Base-by-base conservation (phyloP, 2,797 vertebrate genomes). In the Cryptoblepharus egeriae region DNA sequence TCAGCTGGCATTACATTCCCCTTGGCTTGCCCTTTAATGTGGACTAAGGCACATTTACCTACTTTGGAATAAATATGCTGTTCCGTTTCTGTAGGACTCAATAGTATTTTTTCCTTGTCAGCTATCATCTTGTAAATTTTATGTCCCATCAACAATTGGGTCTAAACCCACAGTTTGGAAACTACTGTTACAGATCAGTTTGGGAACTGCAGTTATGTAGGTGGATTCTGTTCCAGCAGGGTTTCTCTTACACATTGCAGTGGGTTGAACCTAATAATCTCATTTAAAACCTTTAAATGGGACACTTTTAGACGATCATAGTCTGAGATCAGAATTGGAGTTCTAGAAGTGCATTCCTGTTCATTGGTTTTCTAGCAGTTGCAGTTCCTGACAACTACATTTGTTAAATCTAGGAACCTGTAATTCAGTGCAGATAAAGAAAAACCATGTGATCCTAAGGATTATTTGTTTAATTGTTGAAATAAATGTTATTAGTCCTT, bases 401-500 rank as follows among this genome's bases (percentile, higher is more conserved):
- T 70, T 42, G 28, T 8, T 57, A 79, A 60, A 58, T 70, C 37
- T 79, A 45, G 12, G 28, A 30, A 42, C 60, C 20, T 70, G 18
- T 79, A 39, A 69, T 79, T 58, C 69, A n/a, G 28, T 32, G 13
- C 37, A 61, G n/a, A 24, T n/a, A 65, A 12, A 28, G 16, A 60
- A 70, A 70, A 55, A 24, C 11, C 75, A 45, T 28, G 49, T 24
- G 4, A 42, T 18, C 42, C 57, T 63, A 24, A 64, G 20, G 37
- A 20, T 76, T 63, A 63, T 76, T 76, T 76, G 7, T n/a, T 73
- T 58, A n/a, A n/a, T 75, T 75, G 18, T 39, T 18, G 39, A 61
- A 75, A 39, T 28, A 60, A 73, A 24, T 55, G 15, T 57, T 76
- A 49, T 45, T 64, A 64, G 20, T 24, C 30, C 6, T 63, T 35